These are phyloP conservation scores for Oedothorax gibbosus DNA, from an alignment of 1,140 invertebrate species.

Conservation along the genomic window DNA sequence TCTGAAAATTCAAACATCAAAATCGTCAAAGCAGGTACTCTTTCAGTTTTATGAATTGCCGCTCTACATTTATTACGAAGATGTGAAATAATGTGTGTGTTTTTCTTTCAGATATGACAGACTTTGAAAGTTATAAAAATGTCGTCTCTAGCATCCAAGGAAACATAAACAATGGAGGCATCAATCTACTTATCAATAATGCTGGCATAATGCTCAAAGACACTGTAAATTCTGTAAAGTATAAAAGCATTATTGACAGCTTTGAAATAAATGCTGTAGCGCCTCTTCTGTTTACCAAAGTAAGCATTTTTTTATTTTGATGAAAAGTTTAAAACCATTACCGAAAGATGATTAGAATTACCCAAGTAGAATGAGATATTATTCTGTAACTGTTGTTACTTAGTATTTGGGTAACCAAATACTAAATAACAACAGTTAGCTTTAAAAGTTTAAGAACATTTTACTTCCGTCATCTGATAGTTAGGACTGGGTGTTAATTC, in stretches of 20 bases:
- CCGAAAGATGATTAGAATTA: too few species aligned
- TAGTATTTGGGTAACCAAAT: too few species aligned
- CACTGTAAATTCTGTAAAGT: constrained; percentile 13
- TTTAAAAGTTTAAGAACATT: too few species aligned
- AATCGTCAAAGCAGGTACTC: constrained; percentile 45
- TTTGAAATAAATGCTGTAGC: constrained; percentile 44
- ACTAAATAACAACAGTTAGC: too few species aligned
- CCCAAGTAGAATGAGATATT: too few species aligned
- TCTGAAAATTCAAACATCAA: constrained; percentile 3
- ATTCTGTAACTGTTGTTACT: too few species aligned
- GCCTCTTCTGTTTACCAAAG: constrained; percentile 44
- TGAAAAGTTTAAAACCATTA: too few species aligned
- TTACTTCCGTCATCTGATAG: too few species aligned
- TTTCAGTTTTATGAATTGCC: neutral
- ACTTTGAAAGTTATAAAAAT: constrained; percentile 39
- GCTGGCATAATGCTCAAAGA: constrained; percentile 50
- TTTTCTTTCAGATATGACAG: constrained; percentile 39
- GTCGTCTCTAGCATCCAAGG: constrained; percentile 23
- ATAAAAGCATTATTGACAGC: constrained; percentile 30
- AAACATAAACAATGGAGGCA: constrained; percentile 5
- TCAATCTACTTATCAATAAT: constrained; percentile 52
- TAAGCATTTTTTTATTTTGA: neutral
- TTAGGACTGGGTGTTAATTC: too few species aligned
- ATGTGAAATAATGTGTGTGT: neutral
- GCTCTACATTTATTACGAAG: neutral